phyloP scores from a whole-genome alignment of 1,140 invertebrate genomes.

The Olivierus martensii region DNA sequence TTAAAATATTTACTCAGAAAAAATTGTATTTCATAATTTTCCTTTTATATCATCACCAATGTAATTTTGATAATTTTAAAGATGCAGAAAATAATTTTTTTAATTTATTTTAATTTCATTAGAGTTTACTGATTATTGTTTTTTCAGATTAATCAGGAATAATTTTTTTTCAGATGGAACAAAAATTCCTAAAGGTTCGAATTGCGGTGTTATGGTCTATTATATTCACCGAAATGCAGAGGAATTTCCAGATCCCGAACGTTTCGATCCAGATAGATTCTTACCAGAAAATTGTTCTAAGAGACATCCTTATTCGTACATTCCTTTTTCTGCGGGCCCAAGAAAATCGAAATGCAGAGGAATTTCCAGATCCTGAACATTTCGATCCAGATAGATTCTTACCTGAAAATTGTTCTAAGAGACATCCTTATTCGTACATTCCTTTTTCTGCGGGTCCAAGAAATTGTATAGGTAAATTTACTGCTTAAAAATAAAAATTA shows the following conservation, averaged over 20 bases:
- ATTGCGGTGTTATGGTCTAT: constrained; percentile 7
- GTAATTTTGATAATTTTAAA: no score
- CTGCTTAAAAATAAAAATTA: no score
- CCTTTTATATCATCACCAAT: no score
- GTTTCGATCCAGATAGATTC: constrained; percentile 16
- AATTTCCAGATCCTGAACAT: constrained; percentile 10
- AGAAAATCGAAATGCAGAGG: constrained; percentile 20
- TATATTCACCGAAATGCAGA: constrained; percentile 13
- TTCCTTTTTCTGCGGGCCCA: constrained; percentile 39
- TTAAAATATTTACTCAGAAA: no score
- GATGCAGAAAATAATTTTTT: no score
- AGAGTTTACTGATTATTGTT: no score
- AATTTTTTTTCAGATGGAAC: no score
- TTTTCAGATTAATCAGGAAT: no score
- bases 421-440: constrained; percentile 27
- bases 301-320: constrained; percentile 26
- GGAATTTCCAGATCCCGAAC: constrained; percentile 12
- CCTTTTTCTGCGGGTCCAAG: constrained; percentile 40
- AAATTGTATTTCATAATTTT: no score
- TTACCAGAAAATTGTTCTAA: constrained; percentile 16
- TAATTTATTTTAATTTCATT: no score
- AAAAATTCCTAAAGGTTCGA: no score
- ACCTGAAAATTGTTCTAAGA: constrained; percentile 15
- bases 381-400: constrained; percentile 17
- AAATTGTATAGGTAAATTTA: constrained; percentile 28